Evolutionary conservation across 2,888 invertebrate species (phyloP), one percentile per base, ranked within the genome.

Genomic region (Synergus itoensis): DNA sequence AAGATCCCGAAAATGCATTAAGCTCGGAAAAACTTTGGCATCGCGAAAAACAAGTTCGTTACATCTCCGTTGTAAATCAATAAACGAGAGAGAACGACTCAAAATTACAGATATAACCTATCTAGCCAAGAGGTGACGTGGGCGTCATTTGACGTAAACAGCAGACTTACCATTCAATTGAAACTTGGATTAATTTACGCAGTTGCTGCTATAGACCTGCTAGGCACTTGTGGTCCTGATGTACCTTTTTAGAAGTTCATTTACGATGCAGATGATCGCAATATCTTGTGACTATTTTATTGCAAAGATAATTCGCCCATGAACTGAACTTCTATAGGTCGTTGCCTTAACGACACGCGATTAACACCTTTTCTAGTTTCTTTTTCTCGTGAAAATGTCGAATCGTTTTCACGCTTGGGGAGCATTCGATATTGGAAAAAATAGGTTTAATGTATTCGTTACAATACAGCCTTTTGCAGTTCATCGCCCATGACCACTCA

Each of bases 151-250:
- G 73, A 73, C 73, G 73, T 73, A 73, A 73, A 73, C 73, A 73
- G 73, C 73, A 9, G 36, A 63, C 77, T 77, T n/a, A 77, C 77
- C 77, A 77, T 77, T 45, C 77, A 77, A 67, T 65, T 60, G 67
- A 69, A 57, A 60, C 41, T 21, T 62, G 69, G 45, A 45, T 60
- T 60, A 80, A 80, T 82, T 67, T 82, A 81, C 81, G 81, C 81
- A 84, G 84, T 79, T 80, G 81, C 80, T 81, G 75, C 28, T 60
- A 36, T 36, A 53, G 53, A 7, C 53, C 53, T 18, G 53, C 60
- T 62, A 81, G 81, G 79, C 82, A 83, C 83, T 81, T 80, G 81
- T 76, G 81, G 82, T 78, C 45, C 64, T 53, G 53, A n/a, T 78
- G 60, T 80, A 53, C 76, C 67, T 77, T 81, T 60, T 73, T 67